Conservation (phyloP, 2,113 vertebrate genomes). For the Muntiacus reevesi region DNA sequence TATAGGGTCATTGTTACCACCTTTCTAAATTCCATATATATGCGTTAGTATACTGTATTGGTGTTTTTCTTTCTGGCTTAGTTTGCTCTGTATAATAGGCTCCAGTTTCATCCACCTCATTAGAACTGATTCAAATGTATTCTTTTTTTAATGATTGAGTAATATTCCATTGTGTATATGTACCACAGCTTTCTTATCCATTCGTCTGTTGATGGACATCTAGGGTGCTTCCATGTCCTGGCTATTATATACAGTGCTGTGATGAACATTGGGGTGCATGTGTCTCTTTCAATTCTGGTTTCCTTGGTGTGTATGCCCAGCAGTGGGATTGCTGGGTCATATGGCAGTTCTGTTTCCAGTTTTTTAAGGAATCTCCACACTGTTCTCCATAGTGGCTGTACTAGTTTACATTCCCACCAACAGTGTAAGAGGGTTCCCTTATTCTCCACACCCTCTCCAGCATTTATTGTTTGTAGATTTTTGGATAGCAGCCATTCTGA, state of each 20-base stretch:
- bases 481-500: background rate
- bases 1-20: background rate
- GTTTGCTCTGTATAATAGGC: background rate
- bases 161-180: background rate
- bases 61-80: background rate
- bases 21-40: background rate
- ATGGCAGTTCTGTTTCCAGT: background rate
- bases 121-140: background rate
- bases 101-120: background rate
- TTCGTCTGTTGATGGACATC: background rate
- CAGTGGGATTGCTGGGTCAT: background rate
- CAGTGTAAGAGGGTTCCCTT: background rate
- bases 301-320: rapidly evolving
- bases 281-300: background rate
- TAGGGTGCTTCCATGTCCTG: background rate
- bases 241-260: background rate
- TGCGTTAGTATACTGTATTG: background rate
- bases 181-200: background rate
- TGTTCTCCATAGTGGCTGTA: background rate
- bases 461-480: background rate
- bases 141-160: background rate
- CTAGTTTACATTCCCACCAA: background rate
- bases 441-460: background rate
- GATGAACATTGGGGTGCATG: background rate
- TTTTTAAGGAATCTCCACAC: background rate